phyloP scores from a whole-genome alignment of 2,888 invertebrate genomes.

The Nebria salina region DNA sequence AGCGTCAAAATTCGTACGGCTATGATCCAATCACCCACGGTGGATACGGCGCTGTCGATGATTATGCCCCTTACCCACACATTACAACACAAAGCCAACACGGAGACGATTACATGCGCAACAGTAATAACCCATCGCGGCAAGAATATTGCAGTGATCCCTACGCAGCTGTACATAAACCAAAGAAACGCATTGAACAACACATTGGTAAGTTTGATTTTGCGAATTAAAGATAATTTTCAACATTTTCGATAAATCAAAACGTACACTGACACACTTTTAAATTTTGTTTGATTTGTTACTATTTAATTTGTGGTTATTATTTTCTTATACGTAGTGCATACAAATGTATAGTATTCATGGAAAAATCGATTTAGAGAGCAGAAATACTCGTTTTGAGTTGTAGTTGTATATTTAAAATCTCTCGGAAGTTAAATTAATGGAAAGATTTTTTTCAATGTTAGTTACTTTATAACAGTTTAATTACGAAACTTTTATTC shows the following conservation, averaged over 20 bases:
- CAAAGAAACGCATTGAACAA: slow-evolving; percentile 86
- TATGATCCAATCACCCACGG: slow-evolving; percentile 84
- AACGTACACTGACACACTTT: background rate
- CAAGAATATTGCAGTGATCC: slow-evolving; percentile 90
- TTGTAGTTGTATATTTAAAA: background rate
- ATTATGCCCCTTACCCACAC: slow-evolving; percentile 87
- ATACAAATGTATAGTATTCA: slow-evolving; percentile 1
- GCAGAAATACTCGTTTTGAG: background rate
- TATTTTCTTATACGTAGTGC: background rate
- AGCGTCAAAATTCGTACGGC: slow-evolving; percentile 75
- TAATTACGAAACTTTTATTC: background rate
- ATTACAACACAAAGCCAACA: slow-evolving; percentile 73
- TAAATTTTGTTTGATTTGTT: background rate
- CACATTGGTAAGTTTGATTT: slow-evolving; percentile 78
- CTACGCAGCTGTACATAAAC: slow-evolving; percentile 89
- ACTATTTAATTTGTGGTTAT: background rate
- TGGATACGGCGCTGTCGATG: slow-evolving; percentile 83
- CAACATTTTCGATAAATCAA: background rate
- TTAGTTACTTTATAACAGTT: background rate
- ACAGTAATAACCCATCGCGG: slow-evolving; percentile 83
- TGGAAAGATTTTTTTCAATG: background rate
- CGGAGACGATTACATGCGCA: slow-evolving; percentile 77
- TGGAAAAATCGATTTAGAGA: background rate
- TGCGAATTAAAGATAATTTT: slow-evolving; percentile 19
- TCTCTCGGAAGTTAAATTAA: background rate